Percentiles rank a stretch among this genome's conserved stretches.
Evolutionary conservation across 2,888 invertebrate species (phyloP).

Genomic region (Lucinisca nassula): DNA sequence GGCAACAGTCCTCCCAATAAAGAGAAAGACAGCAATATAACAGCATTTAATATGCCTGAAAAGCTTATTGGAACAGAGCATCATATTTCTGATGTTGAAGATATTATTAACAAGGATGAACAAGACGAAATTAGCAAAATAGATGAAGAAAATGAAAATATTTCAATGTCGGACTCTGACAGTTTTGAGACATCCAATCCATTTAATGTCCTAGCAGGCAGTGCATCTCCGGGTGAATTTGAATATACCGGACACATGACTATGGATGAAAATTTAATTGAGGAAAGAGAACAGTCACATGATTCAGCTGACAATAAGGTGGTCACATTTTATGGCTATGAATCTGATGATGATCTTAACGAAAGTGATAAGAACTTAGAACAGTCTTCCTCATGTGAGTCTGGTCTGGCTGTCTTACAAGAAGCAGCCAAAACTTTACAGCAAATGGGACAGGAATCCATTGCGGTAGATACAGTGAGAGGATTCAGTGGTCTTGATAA

Average conservation of each 20-base stretch:
- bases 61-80: no score
- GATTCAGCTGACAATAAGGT: not conserved
- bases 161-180: not conserved
- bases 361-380: not conserved
- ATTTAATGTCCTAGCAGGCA: conserved; percentile 35
- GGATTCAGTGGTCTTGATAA: conserved; percentile 81
- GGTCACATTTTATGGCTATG: not conserved
- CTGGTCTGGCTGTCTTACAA: no score
- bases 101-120: no score
- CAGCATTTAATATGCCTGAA: not conserved
- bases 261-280: not conserved
- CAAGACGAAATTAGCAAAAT: not conserved
- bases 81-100: no score
- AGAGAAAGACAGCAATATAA: not conserved
- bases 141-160: conserved; percentile 2
- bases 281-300: not conserved
- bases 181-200: conserved; percentile 49
- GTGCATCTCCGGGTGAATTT: not conserved
- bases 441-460: not conserved
- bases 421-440: not conserved
- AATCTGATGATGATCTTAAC: not conserved
- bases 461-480: conserved; percentile 75
- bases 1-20: not conserved
- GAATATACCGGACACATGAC: not conserved
- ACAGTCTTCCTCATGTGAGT: not conserved